Conservation (phyloP, 2,888 invertebrate species). For the Noctua janthina region DNA sequence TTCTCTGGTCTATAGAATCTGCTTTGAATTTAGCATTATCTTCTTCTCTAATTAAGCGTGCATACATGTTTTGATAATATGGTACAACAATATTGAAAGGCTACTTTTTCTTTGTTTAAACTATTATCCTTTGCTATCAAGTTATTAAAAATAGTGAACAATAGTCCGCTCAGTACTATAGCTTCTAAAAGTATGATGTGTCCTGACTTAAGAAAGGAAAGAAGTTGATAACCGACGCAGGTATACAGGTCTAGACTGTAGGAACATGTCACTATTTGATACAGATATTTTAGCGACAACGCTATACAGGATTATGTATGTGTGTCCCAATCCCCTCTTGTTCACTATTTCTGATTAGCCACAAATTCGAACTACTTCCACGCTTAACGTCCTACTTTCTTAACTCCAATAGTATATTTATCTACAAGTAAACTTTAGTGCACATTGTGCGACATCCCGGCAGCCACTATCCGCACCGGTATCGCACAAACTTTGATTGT, state of each 20-base stretch:
- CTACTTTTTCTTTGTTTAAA: background rate
- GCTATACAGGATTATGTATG: background rate
- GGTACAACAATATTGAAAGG: background rate
- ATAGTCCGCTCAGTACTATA: too few species aligned
- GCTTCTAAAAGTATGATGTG: too few species aligned
- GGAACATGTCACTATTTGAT: background rate
- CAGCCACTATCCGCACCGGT: too few species aligned
- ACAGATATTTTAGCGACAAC: background rate
- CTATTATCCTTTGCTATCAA: background rate
- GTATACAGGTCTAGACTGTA: background rate
- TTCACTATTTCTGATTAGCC: background rate
- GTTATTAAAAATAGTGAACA: too few species aligned
- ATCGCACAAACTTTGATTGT: background rate
- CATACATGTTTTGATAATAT: background rate
- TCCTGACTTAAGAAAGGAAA: background rate
- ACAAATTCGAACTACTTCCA: background rate
- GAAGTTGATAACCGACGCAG: background rate
- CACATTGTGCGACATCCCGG: background rate
- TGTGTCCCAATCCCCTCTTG: background rate
- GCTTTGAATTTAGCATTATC: background rate
- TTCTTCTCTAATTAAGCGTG: background rate
- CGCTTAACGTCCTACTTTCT: background rate
- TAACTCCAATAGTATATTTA: background rate
- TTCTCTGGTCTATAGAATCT: background rate
- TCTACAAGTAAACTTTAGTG: constrained; percentile 3